Base-by-base conservation (phyloP, 2,888 invertebrate species). In the Parapristionchus giblindavisi region DNA sequence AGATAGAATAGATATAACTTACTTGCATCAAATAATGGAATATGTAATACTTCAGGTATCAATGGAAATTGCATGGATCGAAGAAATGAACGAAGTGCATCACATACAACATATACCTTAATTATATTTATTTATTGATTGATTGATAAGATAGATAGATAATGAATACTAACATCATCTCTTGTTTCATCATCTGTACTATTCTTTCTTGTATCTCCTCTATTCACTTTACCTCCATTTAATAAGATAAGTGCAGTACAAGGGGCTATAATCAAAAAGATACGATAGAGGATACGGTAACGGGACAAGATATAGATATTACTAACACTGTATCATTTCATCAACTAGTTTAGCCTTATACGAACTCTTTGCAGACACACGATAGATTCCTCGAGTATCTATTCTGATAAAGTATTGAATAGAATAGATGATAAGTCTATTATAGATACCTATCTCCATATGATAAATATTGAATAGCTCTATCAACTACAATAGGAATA, bases 11-110 rank as follows among this genome's bases (percentile, higher is more conserved):
- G 14, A 38, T 38, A 21, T 4, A 11, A 2, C 65, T 68, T 51
- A 68, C 68, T 52, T n/a, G 68, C 68, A 68, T 68, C 68, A 24
- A 68, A 68, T 21, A 68, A 36, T 11, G 68, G 68, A 34, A 68
- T 68, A 34, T 68, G 68, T 14, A 68, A 52, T 2, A 68, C 68
- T 29, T 52, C 34, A 1, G 68, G 68, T 34, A 68, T 68, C 1
- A 68, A 34, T 17, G 68, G 68, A 52, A 34, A 51, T 11, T 68
- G 34, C 68, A 68, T 68, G 32, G 34, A 36, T 34, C 68, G 51
- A 21, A 68, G 68, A 52, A 68, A 68, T 32, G 48, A 36, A 34
- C 68, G 68, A 27, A 68, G 52, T 34, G 34, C 36, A 21, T 68
- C 68, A 32, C 68, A 68, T 6, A 68, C 68, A n/a, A 40, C 36